Conservation (phyloP, 2,797 vertebrate species). For the Oophaga sylvatica region DNA sequence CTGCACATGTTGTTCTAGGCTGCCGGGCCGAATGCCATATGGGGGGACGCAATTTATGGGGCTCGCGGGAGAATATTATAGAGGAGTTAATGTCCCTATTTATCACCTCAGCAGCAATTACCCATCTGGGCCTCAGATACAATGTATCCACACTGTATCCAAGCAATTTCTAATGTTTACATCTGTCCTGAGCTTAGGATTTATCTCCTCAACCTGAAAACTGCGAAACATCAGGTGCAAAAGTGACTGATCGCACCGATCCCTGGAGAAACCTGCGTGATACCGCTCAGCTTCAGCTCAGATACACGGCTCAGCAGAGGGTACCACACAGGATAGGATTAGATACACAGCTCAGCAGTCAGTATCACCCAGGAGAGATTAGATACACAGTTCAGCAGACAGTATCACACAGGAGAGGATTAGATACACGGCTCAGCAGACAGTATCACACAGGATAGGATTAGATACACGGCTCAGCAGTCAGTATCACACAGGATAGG, state of each 20-base stretch:
- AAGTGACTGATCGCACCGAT: neutral
- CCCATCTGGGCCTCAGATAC: conserved; percentile 20
- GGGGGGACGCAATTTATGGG: conserved; percentile 10
- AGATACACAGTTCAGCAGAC: neutral
- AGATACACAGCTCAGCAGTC: neutral
- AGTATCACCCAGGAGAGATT: neutral
- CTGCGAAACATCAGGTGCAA: neutral
- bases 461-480: too few relatives aligned
- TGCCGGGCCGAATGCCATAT: neutral
- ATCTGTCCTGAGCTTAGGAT: neutral
- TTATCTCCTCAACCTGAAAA: neutral
- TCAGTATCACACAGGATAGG: too few relatives aligned
- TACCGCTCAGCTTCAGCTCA: too few relatives aligned
- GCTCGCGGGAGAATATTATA: neutral
- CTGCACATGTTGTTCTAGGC: neutral
- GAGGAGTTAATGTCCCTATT: conserved; percentile 19
- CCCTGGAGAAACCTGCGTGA: neutral
- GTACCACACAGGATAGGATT: neutral
- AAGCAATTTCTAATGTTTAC: neutral
- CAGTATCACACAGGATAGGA: too few relatives aligned
- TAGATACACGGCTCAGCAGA: neutral
- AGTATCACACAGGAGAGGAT: neutral
- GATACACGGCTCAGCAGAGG: neutral
- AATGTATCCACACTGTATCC: neutral
- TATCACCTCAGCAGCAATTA: conserved; percentile 24